These are phyloP conservation scores for Tympanoctomys barrerae DNA, from an alignment of 2,797 vertebrate genomes.

Conservation along the genomic window DNA sequence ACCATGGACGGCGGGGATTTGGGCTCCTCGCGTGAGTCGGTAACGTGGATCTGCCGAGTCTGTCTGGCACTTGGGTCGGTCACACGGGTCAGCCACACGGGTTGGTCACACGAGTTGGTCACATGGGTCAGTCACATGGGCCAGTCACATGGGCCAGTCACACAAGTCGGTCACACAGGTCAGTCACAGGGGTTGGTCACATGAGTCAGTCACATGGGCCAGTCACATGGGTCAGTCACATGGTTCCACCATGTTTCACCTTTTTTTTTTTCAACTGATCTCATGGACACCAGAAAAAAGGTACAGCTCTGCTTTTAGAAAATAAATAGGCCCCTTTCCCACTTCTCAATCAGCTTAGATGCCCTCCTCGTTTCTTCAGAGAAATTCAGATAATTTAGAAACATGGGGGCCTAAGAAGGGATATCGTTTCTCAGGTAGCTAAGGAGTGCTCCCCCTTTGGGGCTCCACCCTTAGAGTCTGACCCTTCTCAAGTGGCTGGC, in stretches of 20 bases:
- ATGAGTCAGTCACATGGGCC: background rate
- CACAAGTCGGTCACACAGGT: background rate
- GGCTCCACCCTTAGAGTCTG: background rate
- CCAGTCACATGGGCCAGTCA: no score
- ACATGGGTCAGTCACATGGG: background rate
- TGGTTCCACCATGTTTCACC: background rate
- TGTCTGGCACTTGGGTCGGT: background rate
- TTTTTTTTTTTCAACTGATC: background rate
- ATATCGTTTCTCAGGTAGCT: background rate
- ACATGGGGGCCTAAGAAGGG: background rate
- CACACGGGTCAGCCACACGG: background rate
- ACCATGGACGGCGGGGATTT: background rate
- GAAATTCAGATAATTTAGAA: background rate
- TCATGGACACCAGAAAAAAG: background rate
- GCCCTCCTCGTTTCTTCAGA: background rate
- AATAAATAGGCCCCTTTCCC: background rate
- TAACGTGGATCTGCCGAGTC: background rate
- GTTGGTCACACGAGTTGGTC: no score
- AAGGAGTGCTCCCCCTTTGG: background rate
- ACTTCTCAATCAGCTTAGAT: background rate
- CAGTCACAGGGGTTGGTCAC: background rate
- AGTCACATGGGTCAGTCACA: background rate
- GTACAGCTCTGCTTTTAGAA: background rate
- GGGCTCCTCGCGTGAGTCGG: background rate
- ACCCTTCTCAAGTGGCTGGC: background rate